phyloP scores from a whole-genome alignment of 2,797 vertebrate genomes.

The Sciurus vulgaris region DNA sequence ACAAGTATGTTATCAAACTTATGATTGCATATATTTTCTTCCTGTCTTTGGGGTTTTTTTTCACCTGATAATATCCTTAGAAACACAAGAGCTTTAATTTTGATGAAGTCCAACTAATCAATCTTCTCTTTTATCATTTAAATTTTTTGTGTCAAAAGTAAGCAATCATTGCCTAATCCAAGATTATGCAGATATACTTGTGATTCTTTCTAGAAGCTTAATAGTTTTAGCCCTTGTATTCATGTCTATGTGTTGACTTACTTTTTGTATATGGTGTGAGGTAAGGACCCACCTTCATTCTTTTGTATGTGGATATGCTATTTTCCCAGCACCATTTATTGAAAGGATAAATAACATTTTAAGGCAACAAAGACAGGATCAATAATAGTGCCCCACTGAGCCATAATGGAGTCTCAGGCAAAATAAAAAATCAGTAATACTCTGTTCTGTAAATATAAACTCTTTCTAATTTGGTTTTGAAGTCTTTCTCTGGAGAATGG shows the following conservation, averaged over 20 bases:
- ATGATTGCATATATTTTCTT: not conserved
- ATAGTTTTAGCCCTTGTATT: not conserved
- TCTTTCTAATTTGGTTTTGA: not conserved
- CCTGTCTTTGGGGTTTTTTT: not conserved
- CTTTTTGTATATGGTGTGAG: not conserved
- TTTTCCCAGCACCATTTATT: not conserved
- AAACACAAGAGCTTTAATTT: not conserved
- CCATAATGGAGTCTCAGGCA: not conserved
- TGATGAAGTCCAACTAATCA: not conserved
- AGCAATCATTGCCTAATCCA: not conserved
- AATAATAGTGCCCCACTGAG: not conserved
- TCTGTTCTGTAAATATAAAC: not conserved
- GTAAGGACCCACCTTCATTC: not conserved
- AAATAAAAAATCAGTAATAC: conserved; percentile 30
- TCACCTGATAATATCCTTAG: not conserved
- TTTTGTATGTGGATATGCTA: not conserved
- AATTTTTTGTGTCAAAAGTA: not conserved
- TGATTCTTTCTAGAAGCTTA: not conserved
- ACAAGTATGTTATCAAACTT: not conserved
- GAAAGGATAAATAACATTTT: not conserved
- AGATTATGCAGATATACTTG: not conserved
- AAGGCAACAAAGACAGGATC: not conserved
- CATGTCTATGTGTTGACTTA: not conserved
- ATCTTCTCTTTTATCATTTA: not conserved
- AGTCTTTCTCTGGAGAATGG: not conserved